A percentile compares a stretch with the other conserved stretches of the same genome.
Conservation (phyloP, 2,113 vertebrate species). For the Jaculus jaculus region DNA sequence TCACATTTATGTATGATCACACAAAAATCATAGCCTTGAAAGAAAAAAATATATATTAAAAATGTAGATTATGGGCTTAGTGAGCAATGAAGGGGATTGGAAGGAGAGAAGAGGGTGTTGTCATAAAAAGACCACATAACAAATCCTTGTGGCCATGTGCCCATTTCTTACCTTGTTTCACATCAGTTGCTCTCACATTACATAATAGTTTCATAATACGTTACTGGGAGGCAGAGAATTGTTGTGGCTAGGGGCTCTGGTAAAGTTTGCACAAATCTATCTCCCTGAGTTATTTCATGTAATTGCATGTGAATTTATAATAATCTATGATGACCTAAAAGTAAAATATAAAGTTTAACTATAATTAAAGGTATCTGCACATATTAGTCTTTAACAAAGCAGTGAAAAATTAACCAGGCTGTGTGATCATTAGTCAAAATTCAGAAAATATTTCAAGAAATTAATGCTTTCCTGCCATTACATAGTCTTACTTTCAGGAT, state of each 20-base stretch:
- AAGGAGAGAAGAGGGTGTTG: accelerated
- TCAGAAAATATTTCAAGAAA: background rate
- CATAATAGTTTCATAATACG: background rate
- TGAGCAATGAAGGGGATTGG: background rate
- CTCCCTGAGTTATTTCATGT: background rate
- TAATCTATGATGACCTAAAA: background rate
- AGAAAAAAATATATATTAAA: background rate
- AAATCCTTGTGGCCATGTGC: background rate
- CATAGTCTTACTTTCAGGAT: background rate
- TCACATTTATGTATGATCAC: background rate
- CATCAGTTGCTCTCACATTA: background rate
- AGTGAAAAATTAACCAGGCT: background rate
- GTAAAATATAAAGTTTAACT: background rate
- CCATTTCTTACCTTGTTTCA: background rate
- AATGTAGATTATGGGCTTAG: background rate
- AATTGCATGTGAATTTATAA: background rate
- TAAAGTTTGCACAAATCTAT: background rate
- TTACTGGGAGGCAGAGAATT: accelerated
- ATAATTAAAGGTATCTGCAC: background rate
- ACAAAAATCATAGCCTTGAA: background rate
- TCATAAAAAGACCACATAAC: background rate
- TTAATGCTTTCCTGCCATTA: background rate
- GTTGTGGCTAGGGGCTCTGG: too few relatives aligned
- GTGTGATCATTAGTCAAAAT: background rate
- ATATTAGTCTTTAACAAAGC: background rate